Evolutionary conservation across 2,113 vertebrate species (phyloP), one percentile per base, ranked within the genome.

Genomic region (Phocoena sinus): DNA sequence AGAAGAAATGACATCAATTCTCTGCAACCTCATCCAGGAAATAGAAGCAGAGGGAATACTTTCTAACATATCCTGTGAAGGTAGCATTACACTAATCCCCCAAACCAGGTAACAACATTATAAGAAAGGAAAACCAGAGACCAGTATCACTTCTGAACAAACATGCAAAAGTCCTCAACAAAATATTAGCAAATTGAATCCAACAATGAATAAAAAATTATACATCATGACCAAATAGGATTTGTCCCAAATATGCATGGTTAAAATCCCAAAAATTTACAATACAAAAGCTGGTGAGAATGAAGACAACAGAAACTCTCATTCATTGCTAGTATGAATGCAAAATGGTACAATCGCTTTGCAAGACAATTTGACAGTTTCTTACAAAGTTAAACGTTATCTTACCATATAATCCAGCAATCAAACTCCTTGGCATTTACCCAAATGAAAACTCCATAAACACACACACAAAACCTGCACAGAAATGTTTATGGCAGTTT

Each of bases 401-500:
- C 12, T 94, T 83, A 65, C 50, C 12, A 14, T 50, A 58, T 47
- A 33, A 23, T 28, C 5, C 13, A 90, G 84, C 41, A 92, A 94
- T 50, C 60, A 92, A 6, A 15, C 2, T 41, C 41, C 36, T 76
- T 58, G 60, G 60, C 74, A 25, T 67, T 88, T 62, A 96, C 26
- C 36, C 18, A 76, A 73, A 79, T 71, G 68, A 84, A 96, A 79
- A 83, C 65, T 87, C 17, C 33, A 62, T 14, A 85, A 86, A 68
- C 14, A 36, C 41, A 90, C 23, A 74, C 20, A 5, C 17, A 87
- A 44, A n/a, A 11, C n/a, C 74, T 53, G 82, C 23, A 60, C 65
- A 62, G 38, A 95, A 91, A 62, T 79, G 44, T 77, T 91, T 62
- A 84, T 70, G 50, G 87, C 38, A 94, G 47, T 88, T 80, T 95